A percentile compares a stretch with the other conserved stretches of the same genome.
Conservation (phyloP, 1,140 invertebrate species). For the Palaemon carinicauda region DNA sequence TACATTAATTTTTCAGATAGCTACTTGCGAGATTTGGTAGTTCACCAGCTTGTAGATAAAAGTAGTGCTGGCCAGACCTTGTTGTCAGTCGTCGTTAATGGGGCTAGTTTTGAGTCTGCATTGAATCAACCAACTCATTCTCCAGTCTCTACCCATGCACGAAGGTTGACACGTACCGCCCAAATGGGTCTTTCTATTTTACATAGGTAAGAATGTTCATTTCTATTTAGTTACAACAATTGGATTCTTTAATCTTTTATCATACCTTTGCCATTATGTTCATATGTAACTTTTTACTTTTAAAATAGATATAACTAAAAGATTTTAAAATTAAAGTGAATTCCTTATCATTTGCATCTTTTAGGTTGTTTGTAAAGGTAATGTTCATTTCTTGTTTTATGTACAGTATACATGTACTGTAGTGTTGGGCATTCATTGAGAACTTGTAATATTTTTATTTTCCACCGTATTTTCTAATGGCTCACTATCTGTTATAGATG, state of each 20-base stretch:
- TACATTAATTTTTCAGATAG: constrained; percentile 9
- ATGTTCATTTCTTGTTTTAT: too few species aligned
- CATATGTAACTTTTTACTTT: not conserved
- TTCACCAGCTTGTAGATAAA: constrained; percentile 30
- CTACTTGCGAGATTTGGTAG: constrained; percentile 34
- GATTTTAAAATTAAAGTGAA: too few species aligned
- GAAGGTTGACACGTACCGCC: constrained; percentile 45
- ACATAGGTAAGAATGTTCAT: constrained; percentile 29
- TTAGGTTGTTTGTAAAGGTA: too few species aligned
- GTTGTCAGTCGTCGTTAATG: constrained; percentile 45
- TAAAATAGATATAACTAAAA: too few species aligned
- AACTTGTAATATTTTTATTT: too few species aligned
- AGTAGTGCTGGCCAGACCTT: constrained; percentile 50
- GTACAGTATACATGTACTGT: too few species aligned
- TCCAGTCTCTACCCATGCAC: constrained; percentile 46
- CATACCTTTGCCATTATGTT: not conserved
- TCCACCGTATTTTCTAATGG: too few species aligned
- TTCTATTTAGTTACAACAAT: not conserved
- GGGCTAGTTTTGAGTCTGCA: constrained; percentile 41
- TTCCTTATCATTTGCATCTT: too few species aligned
- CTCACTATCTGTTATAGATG: too few species aligned
- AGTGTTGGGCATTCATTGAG: too few species aligned
- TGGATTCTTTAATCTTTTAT: too few species aligned
- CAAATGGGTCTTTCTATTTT: constrained; percentile 56
- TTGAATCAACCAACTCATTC: constrained; percentile 51